These are phyloP conservation scores for Corythoichthys intestinalis DNA, from an alignment of 2,113 vertebrate species.

Conservation along the genomic window DNA sequence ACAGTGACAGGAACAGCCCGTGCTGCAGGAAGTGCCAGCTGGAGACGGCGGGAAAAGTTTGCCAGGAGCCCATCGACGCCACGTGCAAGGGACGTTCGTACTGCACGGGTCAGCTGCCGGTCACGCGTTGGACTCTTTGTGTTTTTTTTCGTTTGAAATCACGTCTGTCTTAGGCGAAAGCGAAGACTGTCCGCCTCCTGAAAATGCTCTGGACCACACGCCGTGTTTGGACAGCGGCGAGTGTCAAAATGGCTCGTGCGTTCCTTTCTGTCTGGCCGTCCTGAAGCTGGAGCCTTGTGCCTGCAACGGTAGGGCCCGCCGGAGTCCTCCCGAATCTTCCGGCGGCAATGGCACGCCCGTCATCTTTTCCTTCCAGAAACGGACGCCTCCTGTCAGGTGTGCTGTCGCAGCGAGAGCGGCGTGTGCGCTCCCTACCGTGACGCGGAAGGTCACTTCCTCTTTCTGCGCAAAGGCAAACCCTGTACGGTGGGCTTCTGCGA, in stretches of 20 bases:
- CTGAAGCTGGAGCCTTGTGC: slow-evolving; percentile 81
- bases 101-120: slow-evolving; percentile 83
- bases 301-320: slow-evolving; percentile 76
- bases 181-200: slow-evolving; percentile 88
- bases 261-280: slow-evolving; percentile 87
- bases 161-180: slow-evolving; percentile 71
- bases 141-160: background rate
- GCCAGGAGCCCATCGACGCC: slow-evolving; percentile 92
- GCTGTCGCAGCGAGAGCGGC: slow-evolving; percentile 76
- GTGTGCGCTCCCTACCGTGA: slow-evolving; percentile 75
- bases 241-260: slow-evolving; percentile 83
- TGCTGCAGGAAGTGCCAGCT: slow-evolving; percentile 79
- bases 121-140: background rate
- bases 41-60: slow-evolving; percentile 81
- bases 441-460: slow-evolving; percentile 64
- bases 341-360: background rate
- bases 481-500: slow-evolving; percentile 97
- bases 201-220: slow-evolving; percentile 78
- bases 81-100: slow-evolving; percentile 91
- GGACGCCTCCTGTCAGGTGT: slow-evolving; percentile 86
- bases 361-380: slow-evolving; percentile 71
- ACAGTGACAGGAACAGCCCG: slow-evolving; percentile 69
- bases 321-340: background rate
- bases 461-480: slow-evolving; percentile 91
- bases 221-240: slow-evolving; percentile 87